phyloP scores from a whole-genome alignment of 2,888 invertebrate genomes.

The Rapana venosa region DNA sequence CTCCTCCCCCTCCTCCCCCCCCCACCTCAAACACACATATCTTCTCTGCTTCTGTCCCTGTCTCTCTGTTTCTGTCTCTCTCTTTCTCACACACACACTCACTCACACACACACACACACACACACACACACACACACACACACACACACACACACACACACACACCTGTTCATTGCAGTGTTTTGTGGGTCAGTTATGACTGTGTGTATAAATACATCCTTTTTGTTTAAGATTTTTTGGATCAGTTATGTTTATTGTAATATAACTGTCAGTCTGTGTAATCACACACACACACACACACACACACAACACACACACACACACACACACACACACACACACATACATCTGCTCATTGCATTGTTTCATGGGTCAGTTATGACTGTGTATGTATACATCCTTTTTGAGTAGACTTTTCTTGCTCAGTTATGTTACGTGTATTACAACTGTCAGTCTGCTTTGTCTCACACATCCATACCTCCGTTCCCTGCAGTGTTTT shows the following conservation, averaged over 20 bases:
- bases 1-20: too few species aligned
- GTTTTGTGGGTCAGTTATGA: too few species aligned
- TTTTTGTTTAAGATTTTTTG: too few species aligned
- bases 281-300: too few species aligned
- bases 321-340: not conserved
- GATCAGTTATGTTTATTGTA: too few species aligned
- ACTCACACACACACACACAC: slow-evolving; percentile 5
- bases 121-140: slow-evolving; percentile 10
- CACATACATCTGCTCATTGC: not conserved
- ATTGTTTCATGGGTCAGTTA: too few species aligned
- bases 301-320: not conserved
- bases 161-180: not conserved
- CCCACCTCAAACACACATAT: too few species aligned
- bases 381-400: not conserved
- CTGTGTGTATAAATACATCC: too few species aligned
- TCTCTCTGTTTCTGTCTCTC: too few species aligned
- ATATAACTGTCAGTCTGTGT: too few species aligned
- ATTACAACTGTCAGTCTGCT: too few species aligned
- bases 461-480: not conserved
- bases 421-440: not conserved
- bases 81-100: not conserved
- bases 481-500: not conserved
- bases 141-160: slow-evolving; percentile 10
- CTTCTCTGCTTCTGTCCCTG: too few species aligned
- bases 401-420: not conserved